Conservation (phyloP, 1,140 invertebrate species). For the Magallana ariakensis region DNA sequence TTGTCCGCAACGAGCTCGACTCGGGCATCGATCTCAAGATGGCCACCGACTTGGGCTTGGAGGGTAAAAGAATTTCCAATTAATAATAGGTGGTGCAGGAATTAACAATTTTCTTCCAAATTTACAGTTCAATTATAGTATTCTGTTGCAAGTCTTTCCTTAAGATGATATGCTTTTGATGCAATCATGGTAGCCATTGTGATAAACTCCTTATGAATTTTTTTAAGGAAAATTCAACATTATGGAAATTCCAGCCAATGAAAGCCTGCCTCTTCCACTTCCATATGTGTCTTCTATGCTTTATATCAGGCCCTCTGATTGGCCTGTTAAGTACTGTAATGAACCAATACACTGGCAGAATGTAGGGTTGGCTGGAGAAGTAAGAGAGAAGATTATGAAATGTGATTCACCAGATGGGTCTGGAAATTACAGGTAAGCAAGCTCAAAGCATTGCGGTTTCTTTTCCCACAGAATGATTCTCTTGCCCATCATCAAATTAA, state of each 20-base stretch:
- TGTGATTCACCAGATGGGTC: constrained; percentile 77
- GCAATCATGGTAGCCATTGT: no score
- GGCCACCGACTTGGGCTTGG: constrained; percentile 46
- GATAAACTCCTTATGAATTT: no score
- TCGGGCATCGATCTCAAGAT: constrained; percentile 73
- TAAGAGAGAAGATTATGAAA: constrained; percentile 81
- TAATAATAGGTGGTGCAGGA: no score
- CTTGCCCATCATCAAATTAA: no score
- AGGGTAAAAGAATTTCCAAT: constrained; percentile 27
- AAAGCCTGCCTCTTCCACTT: constrained; percentile 84
- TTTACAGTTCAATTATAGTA: no score
- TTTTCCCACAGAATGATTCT: background rate
- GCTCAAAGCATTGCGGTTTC: background rate
- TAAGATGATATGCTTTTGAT: no score
- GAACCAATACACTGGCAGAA: constrained; percentile 85
- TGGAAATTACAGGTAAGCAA: constrained; percentile 66
- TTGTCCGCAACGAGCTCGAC: constrained; percentile 85
- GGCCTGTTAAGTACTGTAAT: constrained; percentile 83
- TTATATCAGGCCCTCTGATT: constrained; percentile 82
- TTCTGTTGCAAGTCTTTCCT: no score
- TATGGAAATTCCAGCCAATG: constrained; percentile 58
- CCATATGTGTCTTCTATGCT: constrained; percentile 84
- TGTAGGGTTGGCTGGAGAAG: constrained; percentile 83
- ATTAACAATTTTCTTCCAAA: no score
- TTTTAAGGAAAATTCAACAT: constrained; percentile 63